These are phyloP conservation scores for Crocuta crocuta DNA, from an alignment of 2,113 vertebrate genomes.

Conservation along the genomic window DNA sequence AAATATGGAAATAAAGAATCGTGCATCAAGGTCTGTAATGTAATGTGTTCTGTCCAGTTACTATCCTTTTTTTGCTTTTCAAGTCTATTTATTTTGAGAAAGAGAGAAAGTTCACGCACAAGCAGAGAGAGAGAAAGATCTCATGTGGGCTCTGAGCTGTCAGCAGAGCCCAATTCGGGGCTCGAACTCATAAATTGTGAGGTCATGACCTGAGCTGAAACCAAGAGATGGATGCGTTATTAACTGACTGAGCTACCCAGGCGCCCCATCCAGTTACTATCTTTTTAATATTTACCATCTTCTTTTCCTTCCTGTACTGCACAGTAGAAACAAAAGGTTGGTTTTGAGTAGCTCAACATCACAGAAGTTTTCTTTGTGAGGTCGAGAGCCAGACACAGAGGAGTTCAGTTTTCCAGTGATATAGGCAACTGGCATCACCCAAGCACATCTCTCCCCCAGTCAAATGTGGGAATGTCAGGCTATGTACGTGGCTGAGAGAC, in stretches of 20 bases:
- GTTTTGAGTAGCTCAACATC: neutral
- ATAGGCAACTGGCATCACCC: accelerated
- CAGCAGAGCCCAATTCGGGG: no score
- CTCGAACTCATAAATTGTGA: no score
- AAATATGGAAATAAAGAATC: neutral
- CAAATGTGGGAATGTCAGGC: neutral
- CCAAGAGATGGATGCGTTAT: no score
- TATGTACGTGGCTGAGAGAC: accelerated
- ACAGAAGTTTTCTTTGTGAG: neutral
- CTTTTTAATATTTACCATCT: neutral
- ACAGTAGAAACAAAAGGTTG: neutral
- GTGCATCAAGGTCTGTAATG: neutral
- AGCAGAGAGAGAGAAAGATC: no score
- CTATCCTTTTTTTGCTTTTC: neutral
- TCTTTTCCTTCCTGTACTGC: neutral
- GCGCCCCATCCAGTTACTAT: no score
- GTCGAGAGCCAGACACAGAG: neutral
- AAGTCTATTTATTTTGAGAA: no score
- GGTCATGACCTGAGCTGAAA: no score
- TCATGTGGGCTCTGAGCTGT: no score
- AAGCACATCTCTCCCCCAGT: neutral
- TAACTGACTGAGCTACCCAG: no score
- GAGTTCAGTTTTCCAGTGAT: neutral
- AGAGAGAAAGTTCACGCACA: no score
- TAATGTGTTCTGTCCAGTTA: neutral